Conservation (phyloP, 37 sponge, comb jelly and placozoan genomes). For the Beroe ovata region DNA sequence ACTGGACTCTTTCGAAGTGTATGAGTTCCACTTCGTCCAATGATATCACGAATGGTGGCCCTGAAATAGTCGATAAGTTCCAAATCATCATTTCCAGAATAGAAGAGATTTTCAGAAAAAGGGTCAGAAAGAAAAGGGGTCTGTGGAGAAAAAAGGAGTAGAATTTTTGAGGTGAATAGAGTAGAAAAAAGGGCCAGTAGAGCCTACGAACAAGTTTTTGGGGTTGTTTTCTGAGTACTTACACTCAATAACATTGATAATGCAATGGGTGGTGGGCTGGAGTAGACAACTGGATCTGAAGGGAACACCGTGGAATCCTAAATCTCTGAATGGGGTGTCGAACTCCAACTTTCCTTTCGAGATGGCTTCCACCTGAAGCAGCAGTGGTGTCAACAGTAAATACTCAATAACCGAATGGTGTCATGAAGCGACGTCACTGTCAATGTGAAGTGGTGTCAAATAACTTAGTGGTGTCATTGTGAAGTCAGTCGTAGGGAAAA, state of each 20-base stretch:
- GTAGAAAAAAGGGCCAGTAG: too few relatives aligned
- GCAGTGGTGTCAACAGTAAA: neutral
- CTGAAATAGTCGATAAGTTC: too few relatives aligned
- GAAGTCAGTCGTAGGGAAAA: neutral
- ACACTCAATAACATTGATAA: constrained; percentile 85
- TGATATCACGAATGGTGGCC: constrained; percentile 84
- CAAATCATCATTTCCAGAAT: too few relatives aligned
- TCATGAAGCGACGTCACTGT: neutral
- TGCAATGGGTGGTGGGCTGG: constrained; percentile 94
- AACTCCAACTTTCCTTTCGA: constrained; percentile 78
- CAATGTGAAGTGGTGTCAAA: neutral
- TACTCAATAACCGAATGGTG: neutral
- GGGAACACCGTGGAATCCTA: constrained; percentile 95
- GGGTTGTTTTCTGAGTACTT: too few relatives aligned
- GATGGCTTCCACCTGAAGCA: constrained; percentile 77
- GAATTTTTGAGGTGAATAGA: too few relatives aligned
- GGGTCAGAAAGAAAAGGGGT: too few relatives aligned
- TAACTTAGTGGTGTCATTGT: neutral
- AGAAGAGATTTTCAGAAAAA: too few relatives aligned
- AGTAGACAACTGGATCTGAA: constrained; percentile 84
- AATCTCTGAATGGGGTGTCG: constrained; percentile 91
- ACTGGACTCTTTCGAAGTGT: constrained; percentile 98
- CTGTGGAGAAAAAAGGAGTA: too few relatives aligned
- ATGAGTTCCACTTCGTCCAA: constrained; percentile 95
- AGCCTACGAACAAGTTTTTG: too few relatives aligned